Conservation (phyloP, 2,888 invertebrate species). For the Pyrgus malvae region DNA sequence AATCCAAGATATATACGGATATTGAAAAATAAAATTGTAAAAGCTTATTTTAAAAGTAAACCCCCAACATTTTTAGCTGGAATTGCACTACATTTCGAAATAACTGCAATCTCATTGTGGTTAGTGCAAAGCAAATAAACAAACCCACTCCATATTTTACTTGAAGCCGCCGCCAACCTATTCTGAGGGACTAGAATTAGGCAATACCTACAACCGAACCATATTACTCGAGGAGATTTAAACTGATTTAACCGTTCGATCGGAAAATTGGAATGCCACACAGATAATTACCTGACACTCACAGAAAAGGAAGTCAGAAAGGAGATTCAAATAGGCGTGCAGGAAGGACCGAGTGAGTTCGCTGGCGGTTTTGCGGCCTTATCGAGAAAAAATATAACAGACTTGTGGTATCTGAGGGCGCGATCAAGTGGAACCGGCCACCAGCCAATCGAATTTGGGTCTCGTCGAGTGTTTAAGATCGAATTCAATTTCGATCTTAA, state of each 20-base stretch:
- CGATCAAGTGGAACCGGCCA: constrained; percentile 62
- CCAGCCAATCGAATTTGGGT: constrained; percentile 58
- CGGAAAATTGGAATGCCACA: constrained; percentile 82
- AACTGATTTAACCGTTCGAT: constrained; percentile 81
- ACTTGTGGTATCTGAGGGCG: constrained; percentile 58
- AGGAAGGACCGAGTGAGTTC: constrained; percentile 60
- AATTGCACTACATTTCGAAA: constrained; percentile 13
- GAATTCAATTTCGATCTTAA: constrained; percentile 31
- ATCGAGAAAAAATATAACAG: constrained; percentile 59
- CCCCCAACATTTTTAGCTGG: constrained; percentile 13
- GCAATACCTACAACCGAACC: constrained; percentile 66
- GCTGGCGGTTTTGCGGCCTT: constrained; percentile 51
- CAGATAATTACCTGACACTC: constrained; percentile 83
- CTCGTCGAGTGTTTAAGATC: constrained; percentile 40
- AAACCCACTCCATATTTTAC: constrained; percentile 31
- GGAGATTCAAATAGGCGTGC: constrained; percentile 78
- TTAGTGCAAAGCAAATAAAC: constrained; percentile 28
- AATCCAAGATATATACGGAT: too few relatives aligned
- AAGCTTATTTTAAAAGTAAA: constrained; percentile 3
- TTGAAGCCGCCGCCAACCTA: constrained; percentile 49
- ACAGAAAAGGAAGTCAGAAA: constrained; percentile 80
- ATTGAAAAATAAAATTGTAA: background rate
- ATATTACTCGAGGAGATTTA: constrained; percentile 80
- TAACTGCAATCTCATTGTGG: constrained; percentile 28
- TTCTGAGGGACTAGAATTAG: constrained; percentile 73